phyloP scores from a whole-genome alignment of 92 coral and sea anemone genomes.

The Porites evermanni region DNA sequence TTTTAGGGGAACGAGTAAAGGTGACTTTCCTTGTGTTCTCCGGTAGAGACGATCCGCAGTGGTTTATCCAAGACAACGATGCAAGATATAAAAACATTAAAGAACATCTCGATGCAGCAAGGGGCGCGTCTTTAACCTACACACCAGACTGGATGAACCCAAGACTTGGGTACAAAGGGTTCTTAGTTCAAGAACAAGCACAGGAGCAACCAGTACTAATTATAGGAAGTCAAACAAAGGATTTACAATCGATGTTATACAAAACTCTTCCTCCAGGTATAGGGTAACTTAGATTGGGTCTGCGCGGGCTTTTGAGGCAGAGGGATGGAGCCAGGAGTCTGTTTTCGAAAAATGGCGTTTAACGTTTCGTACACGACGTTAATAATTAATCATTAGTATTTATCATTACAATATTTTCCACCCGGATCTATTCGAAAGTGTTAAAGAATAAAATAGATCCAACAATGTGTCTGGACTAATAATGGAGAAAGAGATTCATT shows the following conservation, averaged over 20 bases:
- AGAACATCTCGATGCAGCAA: not conserved
- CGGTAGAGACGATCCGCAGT: constrained; percentile 45
- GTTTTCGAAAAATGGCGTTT: too few species aligned
- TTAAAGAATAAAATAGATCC: too few species aligned
- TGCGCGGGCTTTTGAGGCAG: too few species aligned
- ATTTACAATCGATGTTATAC: not conserved
- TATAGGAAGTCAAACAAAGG: not conserved
- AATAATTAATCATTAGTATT: too few species aligned
- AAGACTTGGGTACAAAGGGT: constrained; percentile 47
- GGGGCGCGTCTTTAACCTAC: not conserved
- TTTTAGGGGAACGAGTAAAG: not conserved
- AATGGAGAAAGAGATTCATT: too few species aligned
- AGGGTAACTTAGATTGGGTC: not conserved
- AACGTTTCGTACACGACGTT: too few species aligned
- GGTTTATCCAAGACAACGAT: constrained; percentile 25
- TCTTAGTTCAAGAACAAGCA: not conserved
- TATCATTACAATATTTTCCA: too few species aligned
- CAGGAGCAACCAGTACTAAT: not conserved
- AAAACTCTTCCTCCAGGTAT: too few species aligned
- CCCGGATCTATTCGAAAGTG: too few species aligned
- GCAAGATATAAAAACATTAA: constrained; percentile 14
- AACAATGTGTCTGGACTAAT: too few species aligned
- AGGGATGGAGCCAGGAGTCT: too few species aligned
- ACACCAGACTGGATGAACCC: not conserved
- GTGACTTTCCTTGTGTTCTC: constrained; percentile 28